phyloP scores from a whole-genome alignment of 2,113 vertebrate species.

The Theropithecus gelada region DNA sequence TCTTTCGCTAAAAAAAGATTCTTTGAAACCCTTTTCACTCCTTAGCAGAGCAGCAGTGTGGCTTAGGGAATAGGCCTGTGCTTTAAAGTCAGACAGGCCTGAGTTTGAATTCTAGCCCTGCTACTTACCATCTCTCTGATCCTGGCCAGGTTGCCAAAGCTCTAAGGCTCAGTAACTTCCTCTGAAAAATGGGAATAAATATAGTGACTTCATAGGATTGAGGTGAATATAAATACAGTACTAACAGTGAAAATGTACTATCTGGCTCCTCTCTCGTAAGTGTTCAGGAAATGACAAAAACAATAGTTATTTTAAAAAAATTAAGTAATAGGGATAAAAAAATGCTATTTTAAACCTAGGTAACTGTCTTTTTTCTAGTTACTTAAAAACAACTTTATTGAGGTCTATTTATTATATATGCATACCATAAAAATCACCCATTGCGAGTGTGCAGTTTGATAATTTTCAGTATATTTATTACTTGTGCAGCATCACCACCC shows the following conservation, averaged over 20 bases:
- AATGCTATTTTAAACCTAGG: neutral
- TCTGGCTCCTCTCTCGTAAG: neutral
- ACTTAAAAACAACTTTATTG: neutral
- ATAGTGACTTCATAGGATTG: neutral
- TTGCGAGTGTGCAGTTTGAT: neutral
- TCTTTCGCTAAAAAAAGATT: neutral
- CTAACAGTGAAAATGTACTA: neutral
- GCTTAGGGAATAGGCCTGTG: neutral
- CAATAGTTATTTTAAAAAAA: neutral
- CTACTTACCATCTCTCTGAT: neutral
- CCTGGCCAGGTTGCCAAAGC: neutral
- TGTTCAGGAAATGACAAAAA: neutral
- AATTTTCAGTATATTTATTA: neutral
- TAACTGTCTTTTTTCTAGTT: neutral
- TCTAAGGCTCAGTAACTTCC: neutral
- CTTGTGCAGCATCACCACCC: neutral
- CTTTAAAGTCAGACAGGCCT: neutral
- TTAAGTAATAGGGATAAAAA: neutral
- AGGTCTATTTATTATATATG: neutral
- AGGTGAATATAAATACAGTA: neutral
- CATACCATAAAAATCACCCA: neutral
- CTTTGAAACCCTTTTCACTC: neutral
- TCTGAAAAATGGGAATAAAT: neutral
- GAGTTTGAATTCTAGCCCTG: neutral
- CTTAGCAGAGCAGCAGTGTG: neutral